A percentile compares a stretch with the other conserved stretches of the same genome.
These are phyloP conservation scores for Heloderma charlesbogerti DNA, from an alignment of 2,113 vertebrate species.

Conservation along the genomic window DNA sequence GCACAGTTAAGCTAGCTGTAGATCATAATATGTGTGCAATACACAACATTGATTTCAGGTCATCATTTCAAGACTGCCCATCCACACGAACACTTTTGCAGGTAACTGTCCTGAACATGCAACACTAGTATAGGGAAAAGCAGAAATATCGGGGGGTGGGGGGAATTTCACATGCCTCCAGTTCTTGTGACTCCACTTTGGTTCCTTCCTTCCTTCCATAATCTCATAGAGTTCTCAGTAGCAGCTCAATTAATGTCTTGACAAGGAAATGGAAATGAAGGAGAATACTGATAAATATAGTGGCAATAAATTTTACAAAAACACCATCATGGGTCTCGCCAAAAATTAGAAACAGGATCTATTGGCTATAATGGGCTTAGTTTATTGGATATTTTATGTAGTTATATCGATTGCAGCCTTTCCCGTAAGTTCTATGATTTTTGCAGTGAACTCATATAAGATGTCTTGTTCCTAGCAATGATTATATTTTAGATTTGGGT, in stretches of 20 bases:
- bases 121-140: background rate
- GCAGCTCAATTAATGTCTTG: background rate
- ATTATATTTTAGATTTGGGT: conserved; percentile 26
- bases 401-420: conserved; percentile 53
- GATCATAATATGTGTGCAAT: background rate
- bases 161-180: background rate
- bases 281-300: conserved; percentile 29
- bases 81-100: background rate
- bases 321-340: background rate
- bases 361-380: conserved; percentile 37
- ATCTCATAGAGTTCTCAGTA: conserved; percentile 1
- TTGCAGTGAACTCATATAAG: background rate
- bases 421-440: conserved; percentile 43
- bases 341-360: conserved; percentile 16
- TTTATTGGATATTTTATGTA: conserved; percentile 30
- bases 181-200: background rate
- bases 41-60: background rate
- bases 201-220: background rate
- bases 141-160: background rate
- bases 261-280: conserved; percentile 9
- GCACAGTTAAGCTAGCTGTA: background rate
- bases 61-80: background rate
- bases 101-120: background rate
- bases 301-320: conserved; percentile 2
- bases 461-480: conserved; percentile 4